Percentiles rank a stretch among this genome's conserved stretches.
phyloP scores from a whole-genome alignment of 2,113 vertebrate genomes.

The Cyanoramphus novaezelandiae region DNA sequence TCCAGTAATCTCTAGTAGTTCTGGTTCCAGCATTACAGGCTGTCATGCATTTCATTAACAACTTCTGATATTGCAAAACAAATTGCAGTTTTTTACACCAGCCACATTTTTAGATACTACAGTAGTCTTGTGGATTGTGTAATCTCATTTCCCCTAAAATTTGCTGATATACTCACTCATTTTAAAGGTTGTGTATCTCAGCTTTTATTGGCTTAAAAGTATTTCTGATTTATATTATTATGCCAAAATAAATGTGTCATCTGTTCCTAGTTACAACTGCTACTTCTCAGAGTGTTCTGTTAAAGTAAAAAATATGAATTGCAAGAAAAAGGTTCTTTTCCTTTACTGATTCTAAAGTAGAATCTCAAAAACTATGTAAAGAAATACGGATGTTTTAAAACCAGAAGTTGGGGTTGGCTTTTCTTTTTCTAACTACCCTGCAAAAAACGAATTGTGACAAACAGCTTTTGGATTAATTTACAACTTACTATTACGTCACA shows the following conservation, averaged over 20 bases:
- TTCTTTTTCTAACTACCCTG: neutral
- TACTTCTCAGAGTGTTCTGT: neutral
- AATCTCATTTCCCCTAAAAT: neutral
- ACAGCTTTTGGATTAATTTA: neutral
- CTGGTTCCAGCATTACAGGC: neutral
- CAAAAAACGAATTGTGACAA: neutral
- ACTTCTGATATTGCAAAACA: neutral
- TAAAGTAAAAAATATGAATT: neutral
- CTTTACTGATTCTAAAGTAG: neutral
- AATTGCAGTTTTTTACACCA: neutral
- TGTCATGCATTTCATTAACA: neutral
- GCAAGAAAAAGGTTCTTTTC: neutral
- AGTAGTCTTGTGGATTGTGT: neutral
- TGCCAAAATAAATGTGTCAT: neutral
- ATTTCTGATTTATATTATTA: neutral
- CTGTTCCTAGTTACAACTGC: neutral
- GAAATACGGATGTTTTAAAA: neutral
- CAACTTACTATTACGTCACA: neutral
- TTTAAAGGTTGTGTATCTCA: neutral
- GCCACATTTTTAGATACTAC: neutral
- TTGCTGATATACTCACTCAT: neutral
- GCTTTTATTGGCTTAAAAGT: neutral
- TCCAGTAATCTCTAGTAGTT: neutral
- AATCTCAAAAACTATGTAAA: neutral
- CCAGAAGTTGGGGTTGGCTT: neutral